phyloP scores from a whole-genome alignment of 2,797 vertebrate species.

The Simalia tracyae region DNA sequence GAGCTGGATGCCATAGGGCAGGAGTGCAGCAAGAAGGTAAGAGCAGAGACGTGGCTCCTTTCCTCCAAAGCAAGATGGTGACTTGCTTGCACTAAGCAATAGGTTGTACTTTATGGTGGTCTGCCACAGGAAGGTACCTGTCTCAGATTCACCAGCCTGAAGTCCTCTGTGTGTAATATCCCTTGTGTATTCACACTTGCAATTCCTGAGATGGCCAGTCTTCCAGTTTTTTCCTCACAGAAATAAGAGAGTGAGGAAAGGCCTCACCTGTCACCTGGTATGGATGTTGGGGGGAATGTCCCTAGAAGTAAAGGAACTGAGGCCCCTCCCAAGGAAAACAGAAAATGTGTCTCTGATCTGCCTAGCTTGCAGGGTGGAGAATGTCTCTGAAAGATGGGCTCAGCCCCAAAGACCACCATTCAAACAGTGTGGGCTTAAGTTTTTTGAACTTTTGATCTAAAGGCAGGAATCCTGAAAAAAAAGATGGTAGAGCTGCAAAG shows the following conservation, averaged over 20 bases:
- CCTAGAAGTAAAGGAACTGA: neutral
- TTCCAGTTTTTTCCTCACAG: neutral
- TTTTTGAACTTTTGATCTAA: neutral
- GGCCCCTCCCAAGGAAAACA: neutral
- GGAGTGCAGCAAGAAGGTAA: constrained; percentile 88
- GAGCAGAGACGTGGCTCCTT: neutral
- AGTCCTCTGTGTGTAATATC: too few relatives aligned
- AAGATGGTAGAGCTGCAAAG: neutral
- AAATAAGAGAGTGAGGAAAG: neutral
- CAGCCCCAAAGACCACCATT: neutral
- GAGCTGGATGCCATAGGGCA: constrained; percentile 82
- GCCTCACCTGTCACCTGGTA: neutral
- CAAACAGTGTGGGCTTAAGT: neutral
- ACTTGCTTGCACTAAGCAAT: neutral
- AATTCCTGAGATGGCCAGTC: neutral
- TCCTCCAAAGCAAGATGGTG: neutral
- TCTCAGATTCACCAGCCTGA: neutral
- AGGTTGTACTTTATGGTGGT: neutral
- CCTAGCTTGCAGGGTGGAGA: neutral
- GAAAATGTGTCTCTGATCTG: neutral
- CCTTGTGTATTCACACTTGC: neutral
- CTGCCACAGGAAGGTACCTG: neutral
- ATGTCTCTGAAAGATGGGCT: neutral
- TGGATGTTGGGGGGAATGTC: neutral
- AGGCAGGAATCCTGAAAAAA: too few relatives aligned